A percentile compares a stretch with the other conserved stretches of the same genome.
Conservation (phyloP, 1,140 invertebrate genomes). For the Drosophila orosa region DNA sequence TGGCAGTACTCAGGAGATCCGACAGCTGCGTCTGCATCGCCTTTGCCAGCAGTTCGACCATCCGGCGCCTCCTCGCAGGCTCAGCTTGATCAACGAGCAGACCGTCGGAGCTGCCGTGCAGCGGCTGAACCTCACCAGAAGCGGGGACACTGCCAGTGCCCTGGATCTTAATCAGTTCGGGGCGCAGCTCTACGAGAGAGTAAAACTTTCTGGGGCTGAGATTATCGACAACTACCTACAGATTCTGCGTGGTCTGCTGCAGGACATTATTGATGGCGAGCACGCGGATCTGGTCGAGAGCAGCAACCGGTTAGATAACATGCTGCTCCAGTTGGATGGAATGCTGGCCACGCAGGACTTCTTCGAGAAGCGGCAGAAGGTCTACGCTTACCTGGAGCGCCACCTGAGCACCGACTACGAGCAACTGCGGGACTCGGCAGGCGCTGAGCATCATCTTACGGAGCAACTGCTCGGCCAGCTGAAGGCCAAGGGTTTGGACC, state of each 20-base stretch:
- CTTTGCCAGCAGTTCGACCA: conserved; percentile 68
- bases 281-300: conserved; percentile 51
- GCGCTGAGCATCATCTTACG: conserved; percentile 51
- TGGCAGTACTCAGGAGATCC: conserved; percentile 65
- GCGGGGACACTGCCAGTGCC: not conserved
- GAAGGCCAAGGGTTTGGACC: conserved; percentile 66
- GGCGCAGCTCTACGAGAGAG: conserved; percentile 56
- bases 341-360: conserved; percentile 67
- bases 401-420: conserved; percentile 54
- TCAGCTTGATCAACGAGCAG: conserved; percentile 48
- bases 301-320: conserved; percentile 16
- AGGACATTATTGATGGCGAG: conserved; percentile 66
- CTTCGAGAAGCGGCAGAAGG: conserved; percentile 68
- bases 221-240: conserved; percentile 74
- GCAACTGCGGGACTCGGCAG: conserved; percentile 29
- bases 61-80: conserved; percentile 1
- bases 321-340: conserved; percentile 55
- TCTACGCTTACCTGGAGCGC: conserved; percentile 66
- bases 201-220: conserved; percentile 64
- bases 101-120: conserved; percentile 53
- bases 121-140: conserved; percentile 53
- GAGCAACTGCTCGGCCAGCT: conserved; percentile 56
- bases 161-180: conserved; percentile 63
- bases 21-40: conserved; percentile 68
- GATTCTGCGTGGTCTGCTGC: conserved; percentile 61